Evolutionary conservation across 2,797 vertebrate species (phyloP).

Genomic region (Rhinoraja longicauda): DNA sequence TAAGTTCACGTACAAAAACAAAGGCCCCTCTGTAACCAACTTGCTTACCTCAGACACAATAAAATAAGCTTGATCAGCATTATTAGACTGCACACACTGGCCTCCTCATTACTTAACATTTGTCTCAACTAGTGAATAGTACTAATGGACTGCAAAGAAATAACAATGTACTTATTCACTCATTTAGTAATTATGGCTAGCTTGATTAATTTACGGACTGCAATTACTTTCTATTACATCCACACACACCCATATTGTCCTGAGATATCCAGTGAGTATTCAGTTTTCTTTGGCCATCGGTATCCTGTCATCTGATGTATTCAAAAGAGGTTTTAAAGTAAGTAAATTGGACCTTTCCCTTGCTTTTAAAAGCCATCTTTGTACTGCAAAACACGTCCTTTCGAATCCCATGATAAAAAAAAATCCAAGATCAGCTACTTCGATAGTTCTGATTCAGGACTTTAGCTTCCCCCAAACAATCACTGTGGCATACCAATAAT

Average conservation of each 20-base stretch:
- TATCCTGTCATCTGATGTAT: neutral
- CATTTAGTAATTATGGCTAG: neutral
- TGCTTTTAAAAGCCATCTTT: neutral
- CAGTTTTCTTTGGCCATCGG: neutral
- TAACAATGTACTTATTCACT: neutral
- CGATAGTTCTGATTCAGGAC: neutral
- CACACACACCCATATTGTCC: neutral
- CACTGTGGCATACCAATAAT: constrained; percentile 12
- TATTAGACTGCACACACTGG: neutral
- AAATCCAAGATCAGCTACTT: constrained; percentile 21
- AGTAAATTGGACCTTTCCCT: neutral
- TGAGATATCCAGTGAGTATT: neutral
- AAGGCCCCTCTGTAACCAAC: neutral
- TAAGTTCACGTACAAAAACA: neutral
- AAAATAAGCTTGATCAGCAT: constrained; percentile 3
- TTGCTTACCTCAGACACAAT: neutral
- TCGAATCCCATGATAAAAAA: neutral
- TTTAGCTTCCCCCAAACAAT: neutral
- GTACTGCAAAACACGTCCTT: neutral
- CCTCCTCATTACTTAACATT: neutral
- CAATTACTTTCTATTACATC: neutral
- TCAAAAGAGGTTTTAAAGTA: constrained; percentile 22
- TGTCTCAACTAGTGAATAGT: neutral
- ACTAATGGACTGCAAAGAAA: neutral
- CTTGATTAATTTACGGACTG: constrained; percentile 3